A percentile compares a stretch with the other conserved stretches of the same genome.
Evolutionary conservation across 2,113 vertebrate species (phyloP).

Genomic region (Cottus gobio): DNA sequence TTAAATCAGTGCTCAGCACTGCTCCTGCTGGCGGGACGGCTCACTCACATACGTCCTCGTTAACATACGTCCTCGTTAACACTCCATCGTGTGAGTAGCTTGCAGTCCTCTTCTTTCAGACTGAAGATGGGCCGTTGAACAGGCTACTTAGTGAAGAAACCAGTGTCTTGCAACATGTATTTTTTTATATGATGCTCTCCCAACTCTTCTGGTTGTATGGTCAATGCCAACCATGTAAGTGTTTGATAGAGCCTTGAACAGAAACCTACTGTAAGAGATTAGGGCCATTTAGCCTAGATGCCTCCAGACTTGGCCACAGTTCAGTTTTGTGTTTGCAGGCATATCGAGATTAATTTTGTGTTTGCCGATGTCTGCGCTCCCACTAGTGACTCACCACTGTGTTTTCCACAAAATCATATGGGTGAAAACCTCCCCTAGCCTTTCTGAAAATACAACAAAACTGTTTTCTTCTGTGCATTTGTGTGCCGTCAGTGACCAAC

Average conservation of each 20-base stretch:
- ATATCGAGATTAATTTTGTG: not conserved
- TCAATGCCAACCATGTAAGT: conserved; percentile 19
- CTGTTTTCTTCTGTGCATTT: not conserved
- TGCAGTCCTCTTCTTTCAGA: not conserved
- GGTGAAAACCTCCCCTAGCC: conserved; percentile 8
- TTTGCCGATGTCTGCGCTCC: not conserved
- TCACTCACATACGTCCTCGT: too few species aligned
- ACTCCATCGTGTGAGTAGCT: too few species aligned
- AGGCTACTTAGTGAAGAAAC: not conserved
- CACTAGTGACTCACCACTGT: conserved; percentile 9
- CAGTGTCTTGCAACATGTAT: not conserved
- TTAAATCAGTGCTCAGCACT: too few species aligned
- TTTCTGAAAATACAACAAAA: conserved; percentile 11
- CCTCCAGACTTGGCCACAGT: not conserved
- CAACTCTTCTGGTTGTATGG: not conserved
- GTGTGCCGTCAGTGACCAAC: not conserved
- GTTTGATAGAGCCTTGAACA: not conserved
- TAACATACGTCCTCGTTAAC: too few species aligned
- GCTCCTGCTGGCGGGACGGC: too few species aligned
- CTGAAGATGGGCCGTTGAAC: not conserved
- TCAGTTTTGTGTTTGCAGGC: not conserved
- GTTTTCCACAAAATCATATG: not conserved
- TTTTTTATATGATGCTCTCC: not conserved
- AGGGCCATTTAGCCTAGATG: not conserved
- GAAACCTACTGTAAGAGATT: not conserved